Base-by-base conservation (phyloP, 2,888 invertebrate species). In the Thymelicus lineola region DNA sequence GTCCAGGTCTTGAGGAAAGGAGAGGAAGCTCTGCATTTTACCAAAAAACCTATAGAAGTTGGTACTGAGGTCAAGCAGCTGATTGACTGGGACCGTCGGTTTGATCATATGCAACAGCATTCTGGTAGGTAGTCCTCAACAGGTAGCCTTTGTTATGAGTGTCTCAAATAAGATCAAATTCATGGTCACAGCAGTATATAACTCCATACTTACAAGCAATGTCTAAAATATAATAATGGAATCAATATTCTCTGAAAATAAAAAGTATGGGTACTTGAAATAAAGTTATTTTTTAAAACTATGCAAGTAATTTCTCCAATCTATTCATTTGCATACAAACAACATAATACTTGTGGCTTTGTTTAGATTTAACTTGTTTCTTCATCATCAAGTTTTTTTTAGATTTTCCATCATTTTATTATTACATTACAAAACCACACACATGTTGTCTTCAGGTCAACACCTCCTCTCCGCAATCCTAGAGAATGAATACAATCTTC, bases 41-140 rank as follows among this genome's bases (percentile, higher is more conserved):
- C 96, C 0, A 91, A 86, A 71, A 82, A 94, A 58, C 95, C 96
- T 0, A 84, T 98, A 7, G 90, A 94, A 53, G 88, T 94, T 28
- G 97, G 97, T 0, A 88, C 94, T 0, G 84, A 89, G 53, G 97
- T 97, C 0, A 85, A 89, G 10, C 95, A 97, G 81, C 90, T 83
- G 35, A 82, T 98, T 6, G 95, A 98, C 83, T 98, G 98, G 98
- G 86, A 94, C 0, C 93, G 97, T 71, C 91, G 98, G 64, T 96
- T 97, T 82, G 98, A 98, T 84, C 97, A 98, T 81, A 98, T 98
- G 98, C 98, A 98, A 82, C 98, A 98, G 81, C 98, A 98, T 92
- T 97, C 98, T 80, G 97, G 97, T 96, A 38, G 6, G 58, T 50
- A 48, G 1, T 0, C 9, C 7, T 14, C 6, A 20, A 12, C 17